These are phyloP conservation scores for Allacma fusca DNA, from an alignment of 2,888 invertebrate genomes.

Conservation along the genomic window DNA sequence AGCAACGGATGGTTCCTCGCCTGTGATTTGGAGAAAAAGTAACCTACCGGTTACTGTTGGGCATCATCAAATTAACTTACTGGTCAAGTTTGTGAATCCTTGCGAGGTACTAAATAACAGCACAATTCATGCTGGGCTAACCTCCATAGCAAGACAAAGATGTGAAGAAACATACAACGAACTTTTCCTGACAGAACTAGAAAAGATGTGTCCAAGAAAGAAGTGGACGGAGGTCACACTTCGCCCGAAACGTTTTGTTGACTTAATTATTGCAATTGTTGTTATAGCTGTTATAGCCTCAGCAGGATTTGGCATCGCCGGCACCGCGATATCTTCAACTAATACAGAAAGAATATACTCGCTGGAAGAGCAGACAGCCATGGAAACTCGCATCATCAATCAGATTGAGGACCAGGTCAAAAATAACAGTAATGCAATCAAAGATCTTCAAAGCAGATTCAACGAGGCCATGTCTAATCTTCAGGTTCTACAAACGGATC, in stretches of 20 bases:
- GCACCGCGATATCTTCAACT: not conserved
- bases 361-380: too few species aligned
- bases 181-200: conserved; percentile 27
- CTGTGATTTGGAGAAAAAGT: conserved; percentile 34
- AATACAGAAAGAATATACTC: not conserved
- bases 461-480: not conserved
- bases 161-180: conserved; percentile 26
- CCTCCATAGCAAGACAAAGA: not conserved
- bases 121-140: conserved; percentile 5
- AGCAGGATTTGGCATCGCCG: conserved; percentile 1
- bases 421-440: too few species aligned
- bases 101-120: conserved; percentile 14
- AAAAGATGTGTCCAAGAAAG: not conserved
- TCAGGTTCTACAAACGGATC: conserved; percentile 32
- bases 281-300: not conserved
- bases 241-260: not conserved
- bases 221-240: not conserved
- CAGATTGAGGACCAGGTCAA: too few species aligned
- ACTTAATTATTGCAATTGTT: too few species aligned
- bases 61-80: not conserved
- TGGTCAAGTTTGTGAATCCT: conserved; percentile 1
- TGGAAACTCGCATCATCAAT: too few species aligned
- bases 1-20: too few species aligned
- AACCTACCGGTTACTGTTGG: conserved; percentile 25
- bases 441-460: too few species aligned